phyloP scores from a whole-genome alignment of 2,888 invertebrate genomes.

The Noctua janthina region DNA sequence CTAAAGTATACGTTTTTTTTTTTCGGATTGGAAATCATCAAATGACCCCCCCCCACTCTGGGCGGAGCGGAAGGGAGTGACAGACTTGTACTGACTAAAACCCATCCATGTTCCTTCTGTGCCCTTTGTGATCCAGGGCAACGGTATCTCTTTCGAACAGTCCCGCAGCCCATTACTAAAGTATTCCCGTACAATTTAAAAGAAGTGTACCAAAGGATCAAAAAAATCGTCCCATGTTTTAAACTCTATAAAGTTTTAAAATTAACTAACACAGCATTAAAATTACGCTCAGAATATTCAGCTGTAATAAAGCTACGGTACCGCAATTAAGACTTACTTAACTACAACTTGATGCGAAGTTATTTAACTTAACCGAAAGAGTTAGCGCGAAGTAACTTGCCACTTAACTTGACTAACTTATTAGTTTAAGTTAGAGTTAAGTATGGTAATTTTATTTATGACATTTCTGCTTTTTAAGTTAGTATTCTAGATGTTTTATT shows the following conservation, averaged over 20 bases:
- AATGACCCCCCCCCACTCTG: too few species aligned
- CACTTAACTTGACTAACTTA: conserved; percentile 64
- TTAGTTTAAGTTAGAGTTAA: conserved; percentile 54
- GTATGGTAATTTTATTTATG: conserved; percentile 69
- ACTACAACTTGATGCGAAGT: conserved; percentile 59
- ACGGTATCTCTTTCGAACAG: too few species aligned
- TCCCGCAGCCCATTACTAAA: too few species aligned
- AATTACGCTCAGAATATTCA: conserved; percentile 23
- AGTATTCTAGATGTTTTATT: not conserved
- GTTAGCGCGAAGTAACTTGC: conserved; percentile 65
- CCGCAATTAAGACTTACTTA: conserved; percentile 56
- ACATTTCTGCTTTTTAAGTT: conserved; percentile 18
- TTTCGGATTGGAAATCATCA: too few species aligned
- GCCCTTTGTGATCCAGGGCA: too few species aligned
- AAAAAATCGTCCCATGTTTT: not conserved
- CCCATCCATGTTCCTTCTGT: too few species aligned
- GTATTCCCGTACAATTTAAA: not conserved
- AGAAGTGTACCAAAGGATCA: not conserved
- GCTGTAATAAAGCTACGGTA: conserved; percentile 40
- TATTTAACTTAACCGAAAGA: conserved; percentile 64
- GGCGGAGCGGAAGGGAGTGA: too few species aligned
- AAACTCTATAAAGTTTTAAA: not conserved
- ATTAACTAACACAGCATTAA: conserved; percentile 33
- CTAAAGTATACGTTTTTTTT: too few species aligned
- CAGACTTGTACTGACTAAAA: too few species aligned